Evolutionary conservation across 37 sponge, comb jelly and placozoan genomes (phyloP), one percentile per base, ranked within the genome.

Genomic region (Eunapius fragilis): DNA sequence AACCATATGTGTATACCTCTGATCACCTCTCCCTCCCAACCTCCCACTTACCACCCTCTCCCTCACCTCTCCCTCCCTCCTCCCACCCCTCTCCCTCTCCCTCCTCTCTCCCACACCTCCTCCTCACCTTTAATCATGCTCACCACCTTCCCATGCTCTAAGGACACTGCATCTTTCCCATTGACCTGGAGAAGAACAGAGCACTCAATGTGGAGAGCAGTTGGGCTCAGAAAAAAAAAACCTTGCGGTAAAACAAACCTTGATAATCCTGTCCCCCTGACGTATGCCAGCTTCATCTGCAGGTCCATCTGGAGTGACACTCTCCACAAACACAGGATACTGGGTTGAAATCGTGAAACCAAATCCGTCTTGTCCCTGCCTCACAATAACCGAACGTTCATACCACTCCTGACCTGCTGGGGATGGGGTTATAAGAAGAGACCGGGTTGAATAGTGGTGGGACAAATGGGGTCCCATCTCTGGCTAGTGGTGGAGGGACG

Each of bases 241-340:
- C n/a, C n/a, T n/a, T n/a, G n/a, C 2, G n/a, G 35, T 37, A 2
- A 38, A 22, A 70, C 23, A 70, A 41, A 85, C 90, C 90, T 86
- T 93, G 12, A 93, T 47, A 32, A 93, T 86, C 76, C 91, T 86
- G 45, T 93, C 93, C 26, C 87, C 87, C 3, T 74, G 41, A 0
- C 26, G 68, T 11, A 93, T 83, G 32, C 93, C 90, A 32, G 93
- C 93, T 75, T 68, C 78, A 23, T 88, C 72, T 24, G 93, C 89
- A 13, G 93, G 88, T 34, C 89, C 88, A 26, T 85, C 80, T 2
- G 31, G 31, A 58, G 68, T 70, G 23, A 89, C 90, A 6, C 78
- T 82, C 72, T 41, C 41, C 41, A 41, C 41, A 41, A 41, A 41
- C 41, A 41, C 41, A 41, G 41, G 41, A 6, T 41, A 41, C 41